phyloP scores from a whole-genome alignment of 2,113 vertebrate genomes.

The Acrocephalus kingi region DNA sequence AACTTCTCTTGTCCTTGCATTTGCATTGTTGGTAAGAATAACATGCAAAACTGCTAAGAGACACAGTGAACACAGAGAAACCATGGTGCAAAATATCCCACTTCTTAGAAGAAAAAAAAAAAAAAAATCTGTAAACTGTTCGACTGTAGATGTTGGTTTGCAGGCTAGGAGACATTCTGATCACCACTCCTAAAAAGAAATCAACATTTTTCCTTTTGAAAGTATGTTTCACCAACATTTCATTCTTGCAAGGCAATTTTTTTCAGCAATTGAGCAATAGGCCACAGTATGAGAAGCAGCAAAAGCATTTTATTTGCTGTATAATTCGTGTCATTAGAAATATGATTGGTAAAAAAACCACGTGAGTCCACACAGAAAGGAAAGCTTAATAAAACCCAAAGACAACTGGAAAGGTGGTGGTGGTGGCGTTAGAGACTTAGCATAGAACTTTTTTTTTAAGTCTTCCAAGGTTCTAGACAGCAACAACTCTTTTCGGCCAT shows the following conservation, averaged over 20 bases:
- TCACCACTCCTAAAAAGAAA: background rate
- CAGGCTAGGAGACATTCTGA: background rate
- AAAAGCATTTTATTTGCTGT: conserved; percentile 64
- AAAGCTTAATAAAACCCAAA: conserved; percentile 38
- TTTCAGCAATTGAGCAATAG: conserved; percentile 25
- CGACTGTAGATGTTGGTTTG: background rate
- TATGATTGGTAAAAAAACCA: conserved; percentile 37
- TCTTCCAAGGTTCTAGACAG: background rate
- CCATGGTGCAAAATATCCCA: background rate
- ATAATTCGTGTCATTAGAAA: conserved; percentile 53
- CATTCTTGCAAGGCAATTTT: background rate
- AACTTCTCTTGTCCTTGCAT: background rate
- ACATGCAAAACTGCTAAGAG: background rate
- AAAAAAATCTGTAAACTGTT: background rate
- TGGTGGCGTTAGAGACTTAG: background rate
- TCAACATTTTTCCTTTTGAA: background rate
- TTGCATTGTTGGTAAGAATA: background rate
- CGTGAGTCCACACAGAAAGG: conserved; percentile 25
- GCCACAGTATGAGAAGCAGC: conserved; percentile 43
- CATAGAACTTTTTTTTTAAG: background rate
- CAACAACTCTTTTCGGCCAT: background rate
- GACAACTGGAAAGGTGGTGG: background rate
- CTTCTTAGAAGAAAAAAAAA: background rate
- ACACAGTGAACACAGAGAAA: background rate
- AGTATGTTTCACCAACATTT: background rate